These are phyloP conservation scores for Molanna angustata DNA, from an alignment of 2,888 invertebrate genomes.

Conservation along the genomic window DNA sequence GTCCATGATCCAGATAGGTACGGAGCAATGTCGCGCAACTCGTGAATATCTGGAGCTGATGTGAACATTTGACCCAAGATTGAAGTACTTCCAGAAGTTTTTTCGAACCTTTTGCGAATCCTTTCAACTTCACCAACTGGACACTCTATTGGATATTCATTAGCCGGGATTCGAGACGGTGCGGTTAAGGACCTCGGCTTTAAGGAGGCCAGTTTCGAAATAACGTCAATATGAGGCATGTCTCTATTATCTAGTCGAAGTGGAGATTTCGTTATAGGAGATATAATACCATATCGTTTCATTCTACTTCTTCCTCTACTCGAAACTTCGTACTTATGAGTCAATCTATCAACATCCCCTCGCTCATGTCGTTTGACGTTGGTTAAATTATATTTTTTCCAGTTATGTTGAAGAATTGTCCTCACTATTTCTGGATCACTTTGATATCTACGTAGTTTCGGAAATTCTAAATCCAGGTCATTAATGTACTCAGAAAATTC, in stretches of 20 bases:
- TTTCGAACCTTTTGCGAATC: conserved; percentile 69
- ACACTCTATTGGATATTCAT: conserved; percentile 50
- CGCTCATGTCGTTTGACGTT: conserved; percentile 49
- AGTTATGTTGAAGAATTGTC: conserved; percentile 53
- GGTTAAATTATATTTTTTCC: conserved; percentile 49
- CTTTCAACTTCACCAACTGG: conserved; percentile 69
- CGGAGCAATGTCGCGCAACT: conserved; percentile 73
- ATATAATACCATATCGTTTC: conserved; percentile 48
- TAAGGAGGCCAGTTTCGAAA: conserved; percentile 77
- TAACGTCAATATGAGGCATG: conserved; percentile 89
- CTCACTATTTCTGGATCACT: conserved; percentile 77
- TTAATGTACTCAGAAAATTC: conserved; percentile 59
- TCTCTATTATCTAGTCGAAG: conserved; percentile 67
- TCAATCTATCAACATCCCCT: conserved; percentile 60
- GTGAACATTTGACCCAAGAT: conserved; percentile 75
- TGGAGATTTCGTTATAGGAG: conserved; percentile 64
- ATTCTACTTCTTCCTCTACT: conserved; percentile 50
- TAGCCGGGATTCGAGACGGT: conserved; percentile 45
- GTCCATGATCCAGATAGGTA: conserved; percentile 78
- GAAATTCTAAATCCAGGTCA: conserved; percentile 39
- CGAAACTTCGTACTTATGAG: conserved; percentile 59
- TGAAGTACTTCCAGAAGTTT: conserved; percentile 50
- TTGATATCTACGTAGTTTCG: conserved; percentile 61
- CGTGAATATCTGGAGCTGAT: conserved; percentile 75
- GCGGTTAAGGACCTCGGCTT: conserved; percentile 43